A percentile compares a stretch with the other conserved stretches of the same genome.
Evolutionary conservation across 2,113 vertebrate species (phyloP).

Genomic region (Gnathonemus echidnorhynchus): DNA sequence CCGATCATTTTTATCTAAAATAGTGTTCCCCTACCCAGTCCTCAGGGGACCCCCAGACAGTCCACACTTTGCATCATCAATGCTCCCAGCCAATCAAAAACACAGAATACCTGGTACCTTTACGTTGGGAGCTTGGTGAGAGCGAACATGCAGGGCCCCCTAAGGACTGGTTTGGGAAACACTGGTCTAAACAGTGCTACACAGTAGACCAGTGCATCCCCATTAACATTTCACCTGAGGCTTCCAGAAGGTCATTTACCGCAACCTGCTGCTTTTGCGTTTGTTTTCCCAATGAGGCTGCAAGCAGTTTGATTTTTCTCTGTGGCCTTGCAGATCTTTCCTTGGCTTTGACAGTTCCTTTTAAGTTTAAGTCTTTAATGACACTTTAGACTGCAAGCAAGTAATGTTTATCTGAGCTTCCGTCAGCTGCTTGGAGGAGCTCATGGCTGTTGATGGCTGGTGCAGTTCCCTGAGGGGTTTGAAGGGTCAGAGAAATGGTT

Average conservation of each 20-base stretch:
- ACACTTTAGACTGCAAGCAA: background rate
- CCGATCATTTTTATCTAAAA: background rate
- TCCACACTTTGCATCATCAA: background rate
- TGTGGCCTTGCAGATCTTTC: background rate
- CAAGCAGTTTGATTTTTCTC: background rate
- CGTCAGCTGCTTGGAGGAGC: background rate
- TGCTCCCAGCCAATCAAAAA: too few species aligned
- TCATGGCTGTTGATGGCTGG: background rate
- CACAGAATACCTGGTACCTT: background rate
- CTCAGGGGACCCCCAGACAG: background rate
- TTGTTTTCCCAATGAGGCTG: background rate
- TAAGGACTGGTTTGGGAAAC: background rate
- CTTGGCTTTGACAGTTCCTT: background rate
- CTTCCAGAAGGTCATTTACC: background rate
- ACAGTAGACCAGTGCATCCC: background rate
- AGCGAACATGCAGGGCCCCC: background rate
- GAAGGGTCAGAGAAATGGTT: background rate
- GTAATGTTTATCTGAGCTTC: background rate
- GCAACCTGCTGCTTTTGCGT: background rate
- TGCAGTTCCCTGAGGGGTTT: background rate
- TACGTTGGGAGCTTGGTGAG: background rate
- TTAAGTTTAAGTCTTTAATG: background rate
- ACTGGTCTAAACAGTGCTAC: background rate
- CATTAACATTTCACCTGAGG: background rate
- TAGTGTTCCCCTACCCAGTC: background rate